Conservation (phyloP, 1,140 invertebrate species). For the Dreissena polymorpha region DNA sequence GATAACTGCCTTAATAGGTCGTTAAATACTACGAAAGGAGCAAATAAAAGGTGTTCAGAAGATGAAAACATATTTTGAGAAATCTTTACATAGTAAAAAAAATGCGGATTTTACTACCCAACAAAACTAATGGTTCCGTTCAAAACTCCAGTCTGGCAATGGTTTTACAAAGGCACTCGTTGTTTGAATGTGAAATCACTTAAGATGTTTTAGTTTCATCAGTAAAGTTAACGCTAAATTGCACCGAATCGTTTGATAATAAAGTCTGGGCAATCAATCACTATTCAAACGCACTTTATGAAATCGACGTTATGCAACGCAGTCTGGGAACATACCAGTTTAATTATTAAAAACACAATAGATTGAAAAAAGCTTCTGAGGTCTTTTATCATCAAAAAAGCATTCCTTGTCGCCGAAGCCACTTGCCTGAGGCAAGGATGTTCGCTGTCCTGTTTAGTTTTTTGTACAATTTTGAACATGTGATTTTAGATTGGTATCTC, state of each 20-base stretch:
- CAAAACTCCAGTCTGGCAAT: no score
- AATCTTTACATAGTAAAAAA: no score
- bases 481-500: slow-evolving; percentile 47
- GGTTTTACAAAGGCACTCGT: no score
- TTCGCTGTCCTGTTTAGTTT: slow-evolving; percentile 23
- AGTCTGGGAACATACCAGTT: slow-evolving; percentile 21
- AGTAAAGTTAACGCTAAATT: slow-evolving; percentile 34
- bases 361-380: slow-evolving; percentile 40
- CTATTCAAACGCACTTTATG: slow-evolving; percentile 18
- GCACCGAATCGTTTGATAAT: slow-evolving; percentile 12
- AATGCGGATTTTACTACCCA: no score
- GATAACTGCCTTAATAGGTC: no score
- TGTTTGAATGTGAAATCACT: no score
- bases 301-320: slow-evolving; percentile 32
- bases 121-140: no score
- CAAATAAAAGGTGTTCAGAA: no score
- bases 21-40: no score
- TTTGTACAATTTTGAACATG: slow-evolving; percentile 44
- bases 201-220: no score
- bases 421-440: slow-evolving; percentile 24
- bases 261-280: slow-evolving; percentile 37
- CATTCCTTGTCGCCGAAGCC: slow-evolving; percentile 22
- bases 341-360: slow-evolving; percentile 40
- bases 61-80: no score
- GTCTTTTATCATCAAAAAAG: slow-evolving; percentile 57